phyloP scores from a whole-genome alignment of 2,113 vertebrate species.

The Lagopus leucura region DNA sequence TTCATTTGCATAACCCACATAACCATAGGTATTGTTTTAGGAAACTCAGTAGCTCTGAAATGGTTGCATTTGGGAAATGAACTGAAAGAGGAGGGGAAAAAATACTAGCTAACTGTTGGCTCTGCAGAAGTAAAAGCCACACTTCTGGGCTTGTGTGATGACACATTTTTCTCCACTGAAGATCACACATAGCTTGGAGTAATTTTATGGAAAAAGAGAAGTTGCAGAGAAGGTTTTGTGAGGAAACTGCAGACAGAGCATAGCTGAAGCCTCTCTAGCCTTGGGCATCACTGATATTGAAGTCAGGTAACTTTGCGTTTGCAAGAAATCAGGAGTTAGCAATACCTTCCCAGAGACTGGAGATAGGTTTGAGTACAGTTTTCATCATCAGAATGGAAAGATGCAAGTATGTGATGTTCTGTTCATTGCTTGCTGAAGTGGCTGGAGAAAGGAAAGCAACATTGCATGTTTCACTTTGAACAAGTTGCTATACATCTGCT shows the following conservation, averaged over 20 bases:
- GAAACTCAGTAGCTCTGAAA: not conserved
- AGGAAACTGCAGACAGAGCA: not conserved
- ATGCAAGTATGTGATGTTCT: not conserved
- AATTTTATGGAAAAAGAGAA: not conserved
- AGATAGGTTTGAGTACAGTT: not conserved
- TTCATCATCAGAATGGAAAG: not conserved
- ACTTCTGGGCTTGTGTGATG: not conserved
- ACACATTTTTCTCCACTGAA: not conserved
- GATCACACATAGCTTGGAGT: not conserved
- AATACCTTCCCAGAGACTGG: not conserved
- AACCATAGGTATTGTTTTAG: not conserved
- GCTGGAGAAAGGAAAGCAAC: not conserved
- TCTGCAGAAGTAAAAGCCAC: not conserved
- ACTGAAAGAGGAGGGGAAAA: not conserved
- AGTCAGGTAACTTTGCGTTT: not conserved
- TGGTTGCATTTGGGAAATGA: not conserved
- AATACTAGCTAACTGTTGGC: not conserved
- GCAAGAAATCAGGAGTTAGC: not conserved
- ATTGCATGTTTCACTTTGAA: accelerated
- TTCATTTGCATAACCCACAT: not conserved
- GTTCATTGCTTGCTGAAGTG: not conserved
- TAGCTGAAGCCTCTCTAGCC: not conserved
- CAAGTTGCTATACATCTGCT: not conserved
- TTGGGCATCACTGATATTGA: not conserved
- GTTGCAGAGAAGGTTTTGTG: not conserved